Evolutionary conservation across 2,888 invertebrate genomes (phyloP).

Genomic region (Orthonevra nobilis): DNA sequence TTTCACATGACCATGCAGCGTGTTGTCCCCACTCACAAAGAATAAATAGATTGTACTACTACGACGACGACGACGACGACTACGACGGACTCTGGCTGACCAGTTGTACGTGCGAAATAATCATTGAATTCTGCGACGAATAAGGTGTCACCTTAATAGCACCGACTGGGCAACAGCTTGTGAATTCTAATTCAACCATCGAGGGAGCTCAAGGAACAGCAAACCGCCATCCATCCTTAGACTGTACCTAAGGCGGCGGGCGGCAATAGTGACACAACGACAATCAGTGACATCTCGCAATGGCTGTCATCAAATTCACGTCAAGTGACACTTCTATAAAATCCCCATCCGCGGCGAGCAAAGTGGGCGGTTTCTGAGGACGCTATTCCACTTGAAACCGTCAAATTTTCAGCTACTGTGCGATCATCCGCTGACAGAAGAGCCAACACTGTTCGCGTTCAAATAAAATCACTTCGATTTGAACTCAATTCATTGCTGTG

Average conservation of each 20-base stretch:
- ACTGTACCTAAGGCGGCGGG: slow-evolving; percentile 10
- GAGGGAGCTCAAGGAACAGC: slow-evolving; percentile 19
- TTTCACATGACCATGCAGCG: slow-evolving; percentile 58
- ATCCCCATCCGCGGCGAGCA: slow-evolving; percentile 40
- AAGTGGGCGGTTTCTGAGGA: slow-evolving; percentile 64
- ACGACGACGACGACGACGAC: too few relatives aligned
- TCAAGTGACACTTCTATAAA: slow-evolving; percentile 57
- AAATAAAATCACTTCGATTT: slow-evolving; percentile 45
- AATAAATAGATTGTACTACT: too few relatives aligned
- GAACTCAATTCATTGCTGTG: slow-evolving; percentile 15
- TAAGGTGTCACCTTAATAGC: slow-evolving; percentile 70
- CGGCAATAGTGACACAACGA: slow-evolving; percentile 38
- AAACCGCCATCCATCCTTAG: slow-evolving; percentile 44
- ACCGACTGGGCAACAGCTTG: slow-evolving; percentile 65
- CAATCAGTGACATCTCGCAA: slow-evolving; percentile 68
- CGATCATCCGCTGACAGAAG: slow-evolving; percentile 32
- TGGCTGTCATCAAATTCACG: slow-evolving; percentile 68
- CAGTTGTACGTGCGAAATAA: slow-evolving; percentile 31
- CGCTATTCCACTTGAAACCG: slow-evolving; percentile 32
- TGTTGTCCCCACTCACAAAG: slow-evolving; percentile 1
- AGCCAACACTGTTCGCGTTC: slow-evolving; percentile 33
- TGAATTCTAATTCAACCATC: slow-evolving; percentile 64
- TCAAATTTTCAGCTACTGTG: slow-evolving; percentile 49
- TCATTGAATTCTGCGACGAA: slow-evolving; percentile 65
- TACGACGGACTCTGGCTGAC: neutral